These are phyloP conservation scores for Hirtodrosophila alboralis DNA, from an alignment of 2,888 invertebrate species.

Conservation along the genomic window DNA sequence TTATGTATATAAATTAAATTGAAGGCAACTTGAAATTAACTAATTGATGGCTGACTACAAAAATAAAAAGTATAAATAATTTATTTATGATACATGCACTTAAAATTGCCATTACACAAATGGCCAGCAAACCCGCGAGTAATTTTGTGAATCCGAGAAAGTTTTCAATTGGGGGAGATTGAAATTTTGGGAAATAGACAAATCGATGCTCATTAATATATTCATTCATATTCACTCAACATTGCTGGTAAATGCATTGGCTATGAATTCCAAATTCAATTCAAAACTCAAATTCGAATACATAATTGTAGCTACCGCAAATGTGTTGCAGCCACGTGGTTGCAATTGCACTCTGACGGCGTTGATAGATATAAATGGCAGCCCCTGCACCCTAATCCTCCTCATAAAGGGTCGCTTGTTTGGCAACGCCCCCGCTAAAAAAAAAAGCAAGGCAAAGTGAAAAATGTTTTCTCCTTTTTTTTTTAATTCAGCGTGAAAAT, in stretches of 20 bases:
- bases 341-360: slow-evolving; percentile 72
- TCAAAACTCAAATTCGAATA: slow-evolving; percentile 27
- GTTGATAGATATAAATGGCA: slow-evolving; percentile 76
- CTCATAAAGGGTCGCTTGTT: slow-evolving; percentile 1
- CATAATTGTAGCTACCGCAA: slow-evolving; percentile 60
- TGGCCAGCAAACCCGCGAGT: slow-evolving; percentile 30
- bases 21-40: slow-evolving; percentile 59
- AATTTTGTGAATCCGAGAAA: neutral
- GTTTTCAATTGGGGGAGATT: neutral
- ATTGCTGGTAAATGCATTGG: slow-evolving; percentile 62
- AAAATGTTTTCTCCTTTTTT: slow-evolving; percentile 62
- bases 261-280: slow-evolving; percentile 16
- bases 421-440: slow-evolving; percentile 58
- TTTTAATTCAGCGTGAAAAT: slow-evolving; percentile 68
- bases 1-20: slow-evolving; percentile 35
- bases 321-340: slow-evolving; percentile 43
- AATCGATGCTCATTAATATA: slow-evolving; percentile 83
- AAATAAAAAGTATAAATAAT: slow-evolving; percentile 46
- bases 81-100: slow-evolving; percentile 66
- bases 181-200: slow-evolving; percentile 59
- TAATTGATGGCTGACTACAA: slow-evolving; percentile 50
- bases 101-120: slow-evolving; percentile 70
- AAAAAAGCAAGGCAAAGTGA: slow-evolving; percentile 40
- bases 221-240: slow-evolving; percentile 80
- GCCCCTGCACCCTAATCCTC: slow-evolving; percentile 12